Evolutionary conservation across 2,888 invertebrate genomes (phyloP), one percentile per base, ranked within the genome.

Genomic region (Octodonta nipae): DNA sequence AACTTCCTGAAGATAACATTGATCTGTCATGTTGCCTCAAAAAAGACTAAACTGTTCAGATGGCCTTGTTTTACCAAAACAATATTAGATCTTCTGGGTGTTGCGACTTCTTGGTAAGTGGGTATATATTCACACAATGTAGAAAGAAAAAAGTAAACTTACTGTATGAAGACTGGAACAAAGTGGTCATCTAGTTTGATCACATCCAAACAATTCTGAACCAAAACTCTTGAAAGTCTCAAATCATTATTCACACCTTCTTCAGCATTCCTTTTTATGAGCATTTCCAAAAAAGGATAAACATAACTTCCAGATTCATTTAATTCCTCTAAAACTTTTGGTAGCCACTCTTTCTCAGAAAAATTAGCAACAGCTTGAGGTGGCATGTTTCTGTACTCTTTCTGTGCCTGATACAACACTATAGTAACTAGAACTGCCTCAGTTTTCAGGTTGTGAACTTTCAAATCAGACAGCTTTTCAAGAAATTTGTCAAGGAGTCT

Each of bases 391-490:
- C 28, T 35, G 34, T 50, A 54, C 15, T 55, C 46, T n/a, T 34
- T 38, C 36, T 85, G 82, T 8, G 70, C 70, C 41, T 78, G 76
- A 50, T 76, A 82, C 29, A 86, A 64, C 43, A 80, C 65, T n/a
- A 77, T 63, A 13, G 87, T 58, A 8, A 84, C 60, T 22, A 79
- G 56, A 5, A 76, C 60, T 0, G 75, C 70, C 51, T 85, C 81
- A 2, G 60, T 60, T 8, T 72, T 63, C 28, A 87, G 64, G n/a
- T 57, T 49, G 5, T 64, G 50, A 17, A 61, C 61, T 4, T 63
- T 54, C 26, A 68, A 58, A 50, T 68, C 66, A 1, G 69, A 60
- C 5, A 75, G 60, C 36, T 74, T 75, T 17, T 70, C 63, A 1
- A 84, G 53, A 1, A 86, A 60, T 8, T 67, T 68, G 34, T 69